Percentiles rank a stretch among this genome's conserved stretches.
Conservation (phyloP, 2,113 vertebrate genomes). For the Centropus bengalensis region DNA sequence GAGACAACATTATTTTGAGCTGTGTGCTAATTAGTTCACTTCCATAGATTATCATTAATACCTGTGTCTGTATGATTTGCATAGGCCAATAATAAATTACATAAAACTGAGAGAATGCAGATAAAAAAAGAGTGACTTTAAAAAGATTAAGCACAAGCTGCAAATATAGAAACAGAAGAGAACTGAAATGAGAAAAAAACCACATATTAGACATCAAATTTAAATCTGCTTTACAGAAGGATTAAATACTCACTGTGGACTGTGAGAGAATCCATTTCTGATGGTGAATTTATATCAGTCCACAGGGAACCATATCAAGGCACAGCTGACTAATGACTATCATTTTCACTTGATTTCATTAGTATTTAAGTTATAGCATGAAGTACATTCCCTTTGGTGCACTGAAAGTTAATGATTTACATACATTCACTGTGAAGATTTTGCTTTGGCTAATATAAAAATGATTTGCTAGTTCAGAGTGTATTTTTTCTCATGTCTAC, state of each 20-base stretch:
- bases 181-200: conserved; percentile 8
- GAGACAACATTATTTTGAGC: conserved; percentile 35
- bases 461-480: conserved; percentile 42
- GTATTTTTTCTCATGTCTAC: conserved; percentile 23
- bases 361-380: conserved; percentile 75
- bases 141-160: conserved; percentile 62
- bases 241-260: conserved; percentile 61
- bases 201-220: conserved; percentile 63
- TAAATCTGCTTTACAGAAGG: conserved; percentile 67
- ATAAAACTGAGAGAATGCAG: background rate
- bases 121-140: conserved; percentile 42
- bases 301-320: conserved; percentile 64
- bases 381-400: conserved; percentile 58
- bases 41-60: conserved; percentile 28
- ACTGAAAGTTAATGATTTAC: conserved; percentile 71
- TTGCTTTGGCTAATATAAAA: conserved; percentile 70
- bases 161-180: conserved; percentile 25
- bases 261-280: conserved; percentile 65
- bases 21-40: conserved; percentile 44
- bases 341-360: conserved; percentile 79
- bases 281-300: conserved; percentile 69
- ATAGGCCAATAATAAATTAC: background rate
- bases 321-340: conserved; percentile 74
- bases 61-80: background rate
- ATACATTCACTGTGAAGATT: conserved; percentile 50